Base-by-base conservation (phyloP, 2,888 invertebrate genomes). In the Cyclophora punctaria region DNA sequence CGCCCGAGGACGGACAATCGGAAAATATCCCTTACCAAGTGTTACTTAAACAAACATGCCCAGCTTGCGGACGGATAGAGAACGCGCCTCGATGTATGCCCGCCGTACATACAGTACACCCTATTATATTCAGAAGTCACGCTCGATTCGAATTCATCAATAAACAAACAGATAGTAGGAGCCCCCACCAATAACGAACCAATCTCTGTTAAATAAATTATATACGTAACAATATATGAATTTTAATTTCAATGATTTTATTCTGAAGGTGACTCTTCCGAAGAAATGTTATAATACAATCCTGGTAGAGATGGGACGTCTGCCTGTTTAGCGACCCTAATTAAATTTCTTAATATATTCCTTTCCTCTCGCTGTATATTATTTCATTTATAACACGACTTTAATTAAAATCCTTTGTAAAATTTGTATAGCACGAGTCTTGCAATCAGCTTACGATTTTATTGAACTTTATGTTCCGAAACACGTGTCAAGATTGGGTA, bases 281-380 rank as follows among this genome's bases (percentile, higher is more conserved):
- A 66, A 73, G 79, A 83, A 84, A 67, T 63, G 66, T 72, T 68
- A 43, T 73, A 75, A 77, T 76, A 59, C 68, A 69, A 69, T 69
- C 71, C 65, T 66, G 62, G 58, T 65, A 62, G 70, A 77, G 74
- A 78, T 77, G 73, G 72, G 71, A 68, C 68, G 64, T 65, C 62
- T 70, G 73, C 65, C 66, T 64, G 73, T 72, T 77, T 74, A 70
- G 59, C 68, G 63, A 73, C 70, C 71, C 72, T 81, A 83, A 84
- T 85, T 84, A 82, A 76, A 73, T 82, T 82, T 83, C 80, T 81
- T 80, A 83, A 83, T 83, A 74, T 81, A 82, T 81, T 80, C 77
- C 60, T 71, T 69, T 66, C 55, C 74, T 75, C 75, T 70, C 72
- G 63, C 65, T 67, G 62, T 62, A 70, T 74, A 75, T 71, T 64